Evolutionary conservation across 2,888 invertebrate species (phyloP), one percentile per base, ranked within the genome.

Genomic region (Papilio elwesi): DNA sequence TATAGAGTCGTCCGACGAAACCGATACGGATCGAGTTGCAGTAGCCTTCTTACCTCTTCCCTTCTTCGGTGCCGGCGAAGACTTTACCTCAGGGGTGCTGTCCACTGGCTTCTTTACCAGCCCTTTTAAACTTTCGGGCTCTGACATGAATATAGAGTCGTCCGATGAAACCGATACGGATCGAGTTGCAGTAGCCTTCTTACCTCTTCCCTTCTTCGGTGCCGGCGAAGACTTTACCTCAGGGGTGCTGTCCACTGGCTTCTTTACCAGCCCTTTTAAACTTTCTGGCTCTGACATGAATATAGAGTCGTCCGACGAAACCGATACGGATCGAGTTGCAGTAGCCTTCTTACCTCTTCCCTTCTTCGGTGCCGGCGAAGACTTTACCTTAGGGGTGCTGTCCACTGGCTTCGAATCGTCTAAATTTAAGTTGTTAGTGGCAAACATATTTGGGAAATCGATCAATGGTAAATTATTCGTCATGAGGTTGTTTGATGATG

Each of bases 381-480:
- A 2, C 52, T 6, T 52, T 15, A 9, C 15, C 9, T 2, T 15
- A 12, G 64, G 77, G 62, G 9, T 38, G 16, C 78, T 82, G 43
- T 86, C 87, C 38, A 83, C 71, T 0, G 83, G 74, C 71, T 78
- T 83, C 36, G 87, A 78, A 71, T 75, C 81, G 12, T 87, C 87
- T 73, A 90, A 80, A 55, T 84, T 84, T 48, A 87, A 74, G 9
- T 83, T 78, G 12, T 85, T 86, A 0, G 82, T 75, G 3, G 83
- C 77, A 74, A 89, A 89, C 49, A 88, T 77, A 48, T 90, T 87
- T 73, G 85, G 87, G 74, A 87, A 90, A 68, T 88, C 89, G 38
- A 83, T 70, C 0, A 80, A 76, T 0, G 87, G 85, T 13, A 88
- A 74, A 55, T 85, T 80, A 47, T 81, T 79, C 0, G 86, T 78